phyloP scores from a whole-genome alignment of 2,113 vertebrate species.

The Carettochelys insculpta region DNA sequence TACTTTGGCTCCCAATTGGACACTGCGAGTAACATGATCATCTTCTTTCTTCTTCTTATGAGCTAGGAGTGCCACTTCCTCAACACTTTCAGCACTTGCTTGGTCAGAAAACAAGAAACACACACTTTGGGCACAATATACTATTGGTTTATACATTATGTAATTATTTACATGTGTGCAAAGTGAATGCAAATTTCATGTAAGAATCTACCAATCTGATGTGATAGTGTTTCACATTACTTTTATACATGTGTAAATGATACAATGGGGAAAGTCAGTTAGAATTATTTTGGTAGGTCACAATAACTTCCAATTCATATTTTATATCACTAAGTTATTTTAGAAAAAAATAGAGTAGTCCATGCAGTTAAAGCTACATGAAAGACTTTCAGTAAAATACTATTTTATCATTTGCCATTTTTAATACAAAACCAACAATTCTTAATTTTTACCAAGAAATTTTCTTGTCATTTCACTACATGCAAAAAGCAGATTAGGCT shows the following conservation, averaged over 20 bases:
- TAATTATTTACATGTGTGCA: accelerated
- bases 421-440: neutral
- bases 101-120: neutral
- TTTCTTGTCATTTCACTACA: conserved; percentile 45
- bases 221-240: accelerated
- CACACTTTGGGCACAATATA: neutral
- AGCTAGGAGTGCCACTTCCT: neutral
- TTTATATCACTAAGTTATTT: conserved; percentile 34
- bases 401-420: conserved; percentile 31
- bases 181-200: accelerated
- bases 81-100: neutral
- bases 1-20: neutral
- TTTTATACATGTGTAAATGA: accelerated
- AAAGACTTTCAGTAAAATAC: conserved; percentile 49
- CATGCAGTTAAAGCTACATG: conserved; percentile 38
- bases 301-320: neutral
- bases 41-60: neutral
- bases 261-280: neutral
- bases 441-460: conserved; percentile 43
- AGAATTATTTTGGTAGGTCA: too few relatives aligned
- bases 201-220: accelerated
- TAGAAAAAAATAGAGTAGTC: conserved; percentile 10
- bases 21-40: neutral
- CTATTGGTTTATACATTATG: neutral
- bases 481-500: neutral